Conservation (phyloP, 2,797 vertebrate species). For the Thaleichthys pacificus region DNA sequence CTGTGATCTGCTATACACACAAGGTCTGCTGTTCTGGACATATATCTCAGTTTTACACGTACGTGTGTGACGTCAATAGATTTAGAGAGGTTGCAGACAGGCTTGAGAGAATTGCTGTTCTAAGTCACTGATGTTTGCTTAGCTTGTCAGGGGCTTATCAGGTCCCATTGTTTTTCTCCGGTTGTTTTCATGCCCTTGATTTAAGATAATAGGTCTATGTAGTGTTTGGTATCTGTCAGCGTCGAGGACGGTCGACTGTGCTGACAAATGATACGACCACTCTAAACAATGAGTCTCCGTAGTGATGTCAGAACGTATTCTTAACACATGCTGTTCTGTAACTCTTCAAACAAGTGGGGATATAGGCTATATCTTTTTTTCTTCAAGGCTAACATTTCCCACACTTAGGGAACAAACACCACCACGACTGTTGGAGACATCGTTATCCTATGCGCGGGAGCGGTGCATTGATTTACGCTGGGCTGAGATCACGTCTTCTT, state of each 20-base stretch:
- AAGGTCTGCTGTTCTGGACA: background rate
- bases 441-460: background rate
- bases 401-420: background rate
- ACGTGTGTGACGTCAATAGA: slow-evolving; percentile 9
- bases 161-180: slow-evolving; percentile 1
- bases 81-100: background rate
- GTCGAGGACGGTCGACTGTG: background rate
- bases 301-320: too few species aligned
- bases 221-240: background rate
- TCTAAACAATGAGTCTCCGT: too few species aligned
- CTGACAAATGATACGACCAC: too few species aligned
- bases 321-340: too few species aligned
- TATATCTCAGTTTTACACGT: slow-evolving; percentile 13
- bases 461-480: background rate
- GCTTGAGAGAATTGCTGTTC: slow-evolving; percentile 2
- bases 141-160: background rate
- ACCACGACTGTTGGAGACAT: background rate
- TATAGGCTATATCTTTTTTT: background rate
- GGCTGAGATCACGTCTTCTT: background rate
- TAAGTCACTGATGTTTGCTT: background rate
- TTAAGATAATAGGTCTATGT: background rate
- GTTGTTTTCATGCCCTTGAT: slow-evolving; percentile 6
- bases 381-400: background rate
- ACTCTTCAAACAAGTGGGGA: background rate
- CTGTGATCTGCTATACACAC: slow-evolving; percentile 16